A percentile compares a stretch with the other conserved stretches of the same genome.
Evolutionary conservation across 2,797 vertebrate species (phyloP).

Genomic region (Rallus crepitans): DNA sequence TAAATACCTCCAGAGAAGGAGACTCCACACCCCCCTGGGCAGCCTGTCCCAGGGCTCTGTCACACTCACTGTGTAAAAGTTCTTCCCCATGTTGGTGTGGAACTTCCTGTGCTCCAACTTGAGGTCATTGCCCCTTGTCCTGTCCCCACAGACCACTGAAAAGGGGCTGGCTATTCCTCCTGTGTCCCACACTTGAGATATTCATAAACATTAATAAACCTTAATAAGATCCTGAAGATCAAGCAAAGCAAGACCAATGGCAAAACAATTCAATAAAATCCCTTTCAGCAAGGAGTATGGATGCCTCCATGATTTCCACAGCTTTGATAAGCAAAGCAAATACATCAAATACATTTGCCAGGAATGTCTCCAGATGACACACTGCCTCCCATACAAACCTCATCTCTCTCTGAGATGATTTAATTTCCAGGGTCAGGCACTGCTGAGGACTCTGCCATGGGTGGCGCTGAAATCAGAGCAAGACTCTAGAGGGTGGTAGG

Average conservation of each 20-base stretch:
- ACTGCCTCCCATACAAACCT: not conserved
- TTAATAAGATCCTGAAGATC: not conserved
- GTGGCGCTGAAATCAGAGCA: not conserved
- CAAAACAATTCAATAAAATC: not conserved
- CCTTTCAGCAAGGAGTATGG: not conserved
- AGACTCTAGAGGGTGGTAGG: not conserved
- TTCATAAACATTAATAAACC: no score
- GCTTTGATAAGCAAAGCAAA: not conserved
- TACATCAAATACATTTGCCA: fast-evolving
- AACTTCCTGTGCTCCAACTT: no score
- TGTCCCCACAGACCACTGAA: no score
- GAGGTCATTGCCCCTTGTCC: no score
- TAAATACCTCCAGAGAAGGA: no score
- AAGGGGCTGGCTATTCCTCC: no score
- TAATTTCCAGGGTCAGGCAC: not conserved
- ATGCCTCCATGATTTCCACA: not conserved
- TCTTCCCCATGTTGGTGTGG: no score
- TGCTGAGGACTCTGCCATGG: fast-evolving
- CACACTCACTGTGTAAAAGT: no score
- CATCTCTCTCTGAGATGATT: not conserved
- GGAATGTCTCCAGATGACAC: not conserved
- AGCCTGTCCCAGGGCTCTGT: no score
- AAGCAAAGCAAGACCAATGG: not conserved
- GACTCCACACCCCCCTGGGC: no score
- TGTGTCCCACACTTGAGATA: no score